Conservation (phyloP, 2,113 vertebrate species). For the Gnathonemus longibarbis region DNA sequence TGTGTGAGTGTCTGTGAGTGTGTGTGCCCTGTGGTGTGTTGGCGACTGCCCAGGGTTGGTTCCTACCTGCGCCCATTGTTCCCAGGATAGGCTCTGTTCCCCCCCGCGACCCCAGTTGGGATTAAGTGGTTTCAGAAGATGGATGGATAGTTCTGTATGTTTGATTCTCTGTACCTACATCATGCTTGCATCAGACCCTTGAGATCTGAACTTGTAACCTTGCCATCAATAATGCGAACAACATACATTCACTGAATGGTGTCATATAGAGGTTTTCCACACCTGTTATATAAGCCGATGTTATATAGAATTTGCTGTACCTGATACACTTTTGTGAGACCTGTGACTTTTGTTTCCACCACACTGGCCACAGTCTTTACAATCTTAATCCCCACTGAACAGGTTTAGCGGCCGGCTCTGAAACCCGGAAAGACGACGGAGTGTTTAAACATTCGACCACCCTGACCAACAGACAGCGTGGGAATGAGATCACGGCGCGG, state of each 20-base stretch:
- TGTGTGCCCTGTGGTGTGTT: no score
- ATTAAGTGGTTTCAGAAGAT: no score
- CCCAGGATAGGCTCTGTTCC: no score
- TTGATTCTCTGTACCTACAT: not conserved
- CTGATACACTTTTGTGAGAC: not conserved
- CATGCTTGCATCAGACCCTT: not conserved
- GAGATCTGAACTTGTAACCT: not conserved
- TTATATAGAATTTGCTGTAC: not conserved
- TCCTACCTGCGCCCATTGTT: no score
- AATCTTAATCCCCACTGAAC: not conserved
- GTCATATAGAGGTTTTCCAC: not conserved
- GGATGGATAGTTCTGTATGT: not conserved
- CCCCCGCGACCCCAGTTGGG: no score
- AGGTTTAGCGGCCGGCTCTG: conserved; percentile 28
- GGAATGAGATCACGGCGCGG: conserved; percentile 80
- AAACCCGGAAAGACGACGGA: conserved; percentile 43
- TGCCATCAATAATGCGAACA: not conserved
- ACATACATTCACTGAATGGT: not conserved
- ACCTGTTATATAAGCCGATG: not conserved
- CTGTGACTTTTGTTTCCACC: not conserved
- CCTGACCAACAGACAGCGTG: conserved; percentile 86
- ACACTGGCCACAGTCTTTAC: not conserved
- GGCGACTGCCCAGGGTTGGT: no score
- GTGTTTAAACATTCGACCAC: conserved; percentile 72
- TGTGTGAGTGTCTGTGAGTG: no score